Conservation (phyloP, 2,888 invertebrate genomes). For the Glaucopsyche alexis region DNA sequence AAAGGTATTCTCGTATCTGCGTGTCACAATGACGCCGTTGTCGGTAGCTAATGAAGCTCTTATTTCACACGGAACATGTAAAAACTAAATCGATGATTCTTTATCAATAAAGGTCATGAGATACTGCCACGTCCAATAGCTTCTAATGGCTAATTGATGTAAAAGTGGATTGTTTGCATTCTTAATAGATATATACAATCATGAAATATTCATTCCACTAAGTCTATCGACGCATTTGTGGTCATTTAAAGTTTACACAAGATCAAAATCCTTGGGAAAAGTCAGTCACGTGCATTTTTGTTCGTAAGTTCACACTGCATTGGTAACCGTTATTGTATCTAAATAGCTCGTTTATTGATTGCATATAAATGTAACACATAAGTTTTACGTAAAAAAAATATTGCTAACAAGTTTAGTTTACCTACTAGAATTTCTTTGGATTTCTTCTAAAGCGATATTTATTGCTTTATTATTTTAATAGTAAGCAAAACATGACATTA, state of each 20-base stretch:
- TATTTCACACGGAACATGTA: conserved; percentile 26
- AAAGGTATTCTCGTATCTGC: neutral
- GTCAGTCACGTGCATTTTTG: neutral
- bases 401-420: neutral
- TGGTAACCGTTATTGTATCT: conserved; percentile 5
- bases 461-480: neutral
- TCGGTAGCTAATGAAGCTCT: conserved; percentile 15
- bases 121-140: conserved; percentile 49
- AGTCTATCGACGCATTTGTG: conserved; percentile 42
- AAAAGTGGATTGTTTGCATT: conserved; percentile 55
- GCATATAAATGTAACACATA: neutral
- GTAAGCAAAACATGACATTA: neutral
- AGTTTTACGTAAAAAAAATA: too few species aligned
- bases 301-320: neutral
- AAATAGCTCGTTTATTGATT: conserved; percentile 8
- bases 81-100: conserved; percentile 38
- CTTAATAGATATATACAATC: conserved; percentile 55
- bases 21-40: conserved; percentile 8
- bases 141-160: conserved; percentile 58
- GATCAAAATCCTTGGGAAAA: conserved; percentile 27
- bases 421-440: neutral
- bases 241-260: conserved; percentile 36
- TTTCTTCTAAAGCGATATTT: neutral
- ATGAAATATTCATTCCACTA: conserved; percentile 61
- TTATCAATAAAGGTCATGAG: conserved; percentile 47